Evolutionary conservation across 2,113 vertebrate genomes (phyloP), one percentile per base, ranked within the genome.

Genomic region (Salvator merianae): DNA sequence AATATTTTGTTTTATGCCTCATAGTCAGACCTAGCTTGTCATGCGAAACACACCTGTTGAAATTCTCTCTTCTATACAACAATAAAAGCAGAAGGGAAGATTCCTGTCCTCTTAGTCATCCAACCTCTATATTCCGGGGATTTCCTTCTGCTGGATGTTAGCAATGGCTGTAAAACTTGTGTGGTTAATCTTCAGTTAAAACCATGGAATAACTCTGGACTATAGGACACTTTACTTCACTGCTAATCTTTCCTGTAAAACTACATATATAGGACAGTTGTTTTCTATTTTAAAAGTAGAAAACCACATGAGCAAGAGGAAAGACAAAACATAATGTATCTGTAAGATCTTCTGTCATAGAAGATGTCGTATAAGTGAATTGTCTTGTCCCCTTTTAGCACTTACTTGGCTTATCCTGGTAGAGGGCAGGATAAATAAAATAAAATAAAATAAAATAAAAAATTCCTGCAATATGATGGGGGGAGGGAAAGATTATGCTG

Each of bases 341-440:
- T 72, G 75, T 0, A 0, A 82, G 90, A 86, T 84, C 47, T 86
- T 86, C 86, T 83, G 74, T 1, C 34, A 78, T 87, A 75, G 47
- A 30, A 84, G 79, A 36, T 88, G 87, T 77, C 89, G 84, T 5
- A 79, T 87, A 78, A 36, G 72, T 92, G 91, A 93, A 77, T 92
- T 88, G 91, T 89, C 91, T 55, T 93, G 84, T 72, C 89, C 12
- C 13, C n/a, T 4, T 20, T 34, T n/a, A n/a, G n/a, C n/a, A n/a
- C n/a, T n/a, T n/a, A n/a, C n/a, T n/a, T n/a, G n/a, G n/a, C n/a
- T n/a, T n/a, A n/a, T n/a, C n/a, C n/a, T n/a, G n/a, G n/a, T n/a
- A n/a, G n/a, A n/a, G n/a, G n/a, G n/a, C n/a, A n/a, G n/a, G n/a
- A n/a, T n/a, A n/a, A n/a, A n/a, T n/a, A n/a, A n/a, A n/a, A n/a